Conservation (phyloP, 2,113 vertebrate species). For the Bubo scandiacus region DNA sequence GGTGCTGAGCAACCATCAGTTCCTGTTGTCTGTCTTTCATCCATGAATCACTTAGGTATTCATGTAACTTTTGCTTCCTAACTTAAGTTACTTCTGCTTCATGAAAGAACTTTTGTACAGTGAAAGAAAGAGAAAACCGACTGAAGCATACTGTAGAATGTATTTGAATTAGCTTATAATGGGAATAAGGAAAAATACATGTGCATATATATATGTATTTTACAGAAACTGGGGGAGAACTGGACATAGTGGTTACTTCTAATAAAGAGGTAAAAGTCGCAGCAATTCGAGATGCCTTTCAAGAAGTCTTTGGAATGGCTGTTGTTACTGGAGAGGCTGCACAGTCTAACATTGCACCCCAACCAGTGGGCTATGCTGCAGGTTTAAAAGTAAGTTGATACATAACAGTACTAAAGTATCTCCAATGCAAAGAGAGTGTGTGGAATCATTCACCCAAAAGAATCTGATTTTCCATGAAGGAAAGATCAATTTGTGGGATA, state of each 20-base stretch:
- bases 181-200: background rate
- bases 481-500: background rate
- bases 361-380: conserved; percentile 95
- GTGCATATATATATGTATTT: background rate
- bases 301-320: conserved; percentile 96
- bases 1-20: background rate
- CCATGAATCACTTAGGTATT: background rate
- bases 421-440: background rate
- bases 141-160: background rate
- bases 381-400: conserved; percentile 86
- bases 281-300: conserved; percentile 93
- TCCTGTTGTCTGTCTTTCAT: background rate
- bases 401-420: accelerated
- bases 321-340: conserved; percentile 89
- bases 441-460: background rate
- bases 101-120: background rate
- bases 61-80: background rate
- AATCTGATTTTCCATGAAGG: background rate
- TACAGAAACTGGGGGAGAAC: conserved; percentile 91
- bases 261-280: conserved; percentile 88
- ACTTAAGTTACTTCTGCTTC: background rate
- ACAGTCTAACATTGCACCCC: conserved; percentile 93
- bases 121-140: background rate
- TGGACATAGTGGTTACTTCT: conserved; percentile 94
- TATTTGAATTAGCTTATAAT: background rate